Conservation (phyloP, 2,888 invertebrate species). For the Mylabris sibirica region DNA sequence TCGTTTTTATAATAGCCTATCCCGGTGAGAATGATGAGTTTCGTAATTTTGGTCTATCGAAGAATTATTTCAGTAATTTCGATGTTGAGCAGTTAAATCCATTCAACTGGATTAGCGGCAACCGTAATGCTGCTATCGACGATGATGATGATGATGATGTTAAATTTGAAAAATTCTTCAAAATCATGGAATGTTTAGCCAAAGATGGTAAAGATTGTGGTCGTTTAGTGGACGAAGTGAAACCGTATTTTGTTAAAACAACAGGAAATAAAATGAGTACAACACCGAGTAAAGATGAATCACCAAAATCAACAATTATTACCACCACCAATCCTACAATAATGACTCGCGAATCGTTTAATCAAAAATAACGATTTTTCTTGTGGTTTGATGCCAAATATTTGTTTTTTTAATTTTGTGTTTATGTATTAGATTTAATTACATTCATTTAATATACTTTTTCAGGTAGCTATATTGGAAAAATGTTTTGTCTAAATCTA, state of each 20-base stretch:
- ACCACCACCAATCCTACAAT: background rate
- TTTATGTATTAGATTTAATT: background rate
- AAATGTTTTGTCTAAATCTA: background rate
- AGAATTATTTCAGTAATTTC: constrained; percentile 14
- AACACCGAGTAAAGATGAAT: background rate
- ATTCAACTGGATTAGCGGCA: constrained; percentile 21
- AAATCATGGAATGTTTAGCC: constrained; percentile 21
- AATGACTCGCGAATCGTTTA: background rate
- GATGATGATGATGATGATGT: constrained; percentile 1
- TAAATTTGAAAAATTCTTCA: constrained; percentile 22
- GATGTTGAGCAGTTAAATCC: constrained; percentile 16
- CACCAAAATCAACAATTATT: background rate
- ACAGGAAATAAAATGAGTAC: constrained; percentile 11
- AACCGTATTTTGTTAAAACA: constrained; percentile 15
- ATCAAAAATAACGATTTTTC: background rate
- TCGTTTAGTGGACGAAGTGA: constrained; percentile 16
- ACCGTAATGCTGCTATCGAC: background rate
- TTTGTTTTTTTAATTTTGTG: background rate
- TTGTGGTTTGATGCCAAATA: background rate
- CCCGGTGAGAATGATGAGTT: background rate
- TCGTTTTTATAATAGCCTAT: background rate
- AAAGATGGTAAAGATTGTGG: constrained; percentile 16
- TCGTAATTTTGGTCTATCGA: constrained; percentile 1
- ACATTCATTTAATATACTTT: background rate
- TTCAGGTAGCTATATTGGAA: background rate